Percentiles rank a stretch among this genome's conserved stretches.
Conservation (phyloP, 2,797 vertebrate genomes). For the Tachyglossus aculeatus region DNA sequence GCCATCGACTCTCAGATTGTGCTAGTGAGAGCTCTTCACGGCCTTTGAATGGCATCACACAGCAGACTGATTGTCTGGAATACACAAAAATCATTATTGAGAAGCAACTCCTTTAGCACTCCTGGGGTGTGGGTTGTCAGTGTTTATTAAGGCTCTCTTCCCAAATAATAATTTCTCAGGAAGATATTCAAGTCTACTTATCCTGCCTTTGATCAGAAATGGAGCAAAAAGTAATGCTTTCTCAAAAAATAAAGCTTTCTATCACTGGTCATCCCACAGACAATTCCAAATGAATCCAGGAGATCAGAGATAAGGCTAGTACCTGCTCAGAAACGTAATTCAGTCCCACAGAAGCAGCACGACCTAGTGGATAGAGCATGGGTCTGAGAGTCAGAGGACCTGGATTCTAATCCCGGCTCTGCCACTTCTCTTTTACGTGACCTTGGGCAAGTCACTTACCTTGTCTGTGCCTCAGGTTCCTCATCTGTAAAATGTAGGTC, state of each 20-base stretch:
- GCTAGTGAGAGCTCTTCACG: background rate
- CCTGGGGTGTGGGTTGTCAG: background rate
- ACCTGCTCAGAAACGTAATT: background rate
- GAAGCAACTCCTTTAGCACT: background rate
- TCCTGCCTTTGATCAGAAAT: background rate
- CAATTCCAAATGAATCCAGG: background rate
- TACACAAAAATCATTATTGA: background rate
- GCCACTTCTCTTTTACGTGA: background rate
- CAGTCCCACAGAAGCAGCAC: too few species aligned
- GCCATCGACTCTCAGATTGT: background rate
- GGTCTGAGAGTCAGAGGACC: background rate
- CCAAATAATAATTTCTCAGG: background rate
- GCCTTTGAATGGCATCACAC: background rate
- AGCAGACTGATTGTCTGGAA: background rate
- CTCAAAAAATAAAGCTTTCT: background rate
- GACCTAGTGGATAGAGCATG: accelerated
- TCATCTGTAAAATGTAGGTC: background rate
- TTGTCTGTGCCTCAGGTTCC: background rate
- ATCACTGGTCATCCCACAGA: background rate
- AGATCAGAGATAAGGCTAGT: background rate
- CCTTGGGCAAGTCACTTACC: too few species aligned
- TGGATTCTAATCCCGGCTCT: background rate
- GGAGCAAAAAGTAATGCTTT: background rate
- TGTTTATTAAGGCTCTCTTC: background rate
- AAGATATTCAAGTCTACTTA: background rate